Evolutionary conservation across 2,113 vertebrate genomes (phyloP), one percentile per base, ranked within the genome.

Genomic region (Pyxicephalus adspersus): DNA sequence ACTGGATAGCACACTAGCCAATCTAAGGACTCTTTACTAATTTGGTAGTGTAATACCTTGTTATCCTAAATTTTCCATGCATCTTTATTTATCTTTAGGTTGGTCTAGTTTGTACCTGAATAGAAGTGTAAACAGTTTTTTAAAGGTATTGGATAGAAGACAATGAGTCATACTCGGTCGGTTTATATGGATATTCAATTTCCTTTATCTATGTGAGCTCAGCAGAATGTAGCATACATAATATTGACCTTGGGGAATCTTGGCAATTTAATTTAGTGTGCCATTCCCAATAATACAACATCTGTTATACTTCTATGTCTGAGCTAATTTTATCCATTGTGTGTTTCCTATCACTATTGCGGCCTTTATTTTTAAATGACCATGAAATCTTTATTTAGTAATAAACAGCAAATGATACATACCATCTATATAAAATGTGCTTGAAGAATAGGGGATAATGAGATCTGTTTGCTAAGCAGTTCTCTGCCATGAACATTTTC

Each of bases 301-400:
- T 70, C 55, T 80, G 77, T 60, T 70, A 68, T 80, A 70, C 45
- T 70, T 52, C 51, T n/a, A 20, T 72, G 66, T 80, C 57, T n/a
- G 19, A 63, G 57, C 38, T 71, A 5, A 64, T 80, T 70, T 29
- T 31, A 54, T 19, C 29, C 45, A 34, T 64, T 25, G 20, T 38
- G 18, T 52, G 6, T 25, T 79, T 60, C 29, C 26, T 68, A 58
- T 79, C 54, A 79, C 16, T 22, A 60, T 80, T 28, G 17, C 23
- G 28, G 18, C 26, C 20, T 51, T 65, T 52, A 25, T 71, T 80
- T 58, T 15, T 25, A 61, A 70, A 80, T 38, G 31, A 50, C 31
- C 17, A 45, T 6, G 16, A 64, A 70, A 28, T 50, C 15, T 60
- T 77, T 64, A 52, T 77, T 77, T 52, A 65, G 45, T 38, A 17